Evolutionary conservation across 2,113 vertebrate species (phyloP), one percentile per base, ranked within the genome.

Genomic region (Phodopus roborovskii): DNA sequence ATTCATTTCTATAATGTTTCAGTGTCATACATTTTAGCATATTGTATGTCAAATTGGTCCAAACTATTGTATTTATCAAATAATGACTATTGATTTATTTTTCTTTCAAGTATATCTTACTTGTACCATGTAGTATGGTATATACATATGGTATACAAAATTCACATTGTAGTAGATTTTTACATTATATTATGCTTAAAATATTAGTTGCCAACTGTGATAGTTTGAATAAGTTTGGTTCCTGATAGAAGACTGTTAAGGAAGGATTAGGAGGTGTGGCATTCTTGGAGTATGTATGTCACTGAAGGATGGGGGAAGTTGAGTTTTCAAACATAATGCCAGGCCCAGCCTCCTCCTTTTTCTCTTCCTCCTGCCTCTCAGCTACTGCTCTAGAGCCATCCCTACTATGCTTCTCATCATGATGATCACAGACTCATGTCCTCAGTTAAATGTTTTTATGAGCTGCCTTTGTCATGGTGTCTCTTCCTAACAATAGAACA

Each of bases 101-200:
- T 96, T 70, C 42, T 50, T 93, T 94, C 64, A 93, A 87, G 22
- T 58, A 86, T 68, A 24, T 88, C 81, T 93, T 93, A 60, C 17
- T 93, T 88, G 7, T 81, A 81, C 13, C 77, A 30, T 75, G 19
- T 66, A 90, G 87, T 68, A 45, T 0, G 60, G 8, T 70, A 87
- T 89, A 60, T 60, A 95, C 8, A 92, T 93, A 71, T 20, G 2
- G 68, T 82, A 90, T 45, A 91, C 24, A 90, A 96, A 56, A 84
- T 10, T 73, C 24, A 96, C 78, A 82, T 94, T 85, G 60, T 96
- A 96, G 79, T 93, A 88, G 87, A 89, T 74, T 90, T 96, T 93
- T 92, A 68, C 62, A 78, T 91, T 93, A 60, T 88, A 91, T 87
- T 95, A 91, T 89, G 56, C 62, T 92, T 97, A 79, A 97, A 96